phyloP scores from a whole-genome alignment of 2,113 vertebrate genomes.

The Lampris megalopsis region DNA sequence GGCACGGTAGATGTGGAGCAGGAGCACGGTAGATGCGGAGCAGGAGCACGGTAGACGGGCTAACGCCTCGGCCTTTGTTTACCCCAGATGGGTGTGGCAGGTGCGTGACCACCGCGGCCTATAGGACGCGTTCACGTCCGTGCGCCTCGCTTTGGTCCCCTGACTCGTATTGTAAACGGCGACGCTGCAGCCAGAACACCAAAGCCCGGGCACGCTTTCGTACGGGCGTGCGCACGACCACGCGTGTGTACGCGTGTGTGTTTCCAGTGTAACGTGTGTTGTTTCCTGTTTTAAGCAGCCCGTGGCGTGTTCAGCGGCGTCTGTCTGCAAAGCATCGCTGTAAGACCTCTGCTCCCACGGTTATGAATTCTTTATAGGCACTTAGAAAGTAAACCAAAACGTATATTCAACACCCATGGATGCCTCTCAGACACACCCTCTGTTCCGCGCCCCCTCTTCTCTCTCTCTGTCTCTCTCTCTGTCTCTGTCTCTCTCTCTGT shows the following conservation, averaged over 20 bases:
- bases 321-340: too few relatives aligned
- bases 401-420: conserved; percentile 1
- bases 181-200: conserved; percentile 40
- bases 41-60: too few relatives aligned
- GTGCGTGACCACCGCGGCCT: conserved; percentile 57
- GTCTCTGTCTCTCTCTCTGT: background rate
- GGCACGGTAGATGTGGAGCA: too few relatives aligned
- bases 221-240: background rate
- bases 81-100: conserved; percentile 72
- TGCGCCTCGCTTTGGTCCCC: conserved; percentile 22
- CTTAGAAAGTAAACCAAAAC: conserved; percentile 20
- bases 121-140: too few relatives aligned
- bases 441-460: background rate
- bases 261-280: background rate
- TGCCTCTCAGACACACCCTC: background rate
- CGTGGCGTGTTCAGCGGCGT: conserved; percentile 19
- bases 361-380: conserved; percentile 66
- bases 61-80: conserved; percentile 62
- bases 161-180: conserved; percentile 54
- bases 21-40: too few relatives aligned
- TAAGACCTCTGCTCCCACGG: conserved; percentile 37
- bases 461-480: background rate
- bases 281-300: too few relatives aligned
- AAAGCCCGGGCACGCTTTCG: background rate
- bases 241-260: background rate